Base-by-base conservation (phyloP, 2,797 vertebrate genomes). In the Bovichtus diacanthus region DNA sequence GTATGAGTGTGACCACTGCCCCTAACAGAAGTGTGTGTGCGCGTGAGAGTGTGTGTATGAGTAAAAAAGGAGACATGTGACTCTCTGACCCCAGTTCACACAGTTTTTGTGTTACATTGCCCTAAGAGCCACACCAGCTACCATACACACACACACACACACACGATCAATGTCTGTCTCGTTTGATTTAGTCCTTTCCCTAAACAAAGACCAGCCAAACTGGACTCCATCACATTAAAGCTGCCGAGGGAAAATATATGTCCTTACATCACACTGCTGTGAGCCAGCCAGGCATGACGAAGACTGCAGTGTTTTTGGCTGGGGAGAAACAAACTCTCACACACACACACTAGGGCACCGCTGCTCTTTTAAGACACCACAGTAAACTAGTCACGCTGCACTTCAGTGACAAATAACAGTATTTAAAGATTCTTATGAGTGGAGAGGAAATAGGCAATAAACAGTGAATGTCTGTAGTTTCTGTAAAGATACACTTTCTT, bases 301-400 rank as follows among this genome's bases (percentile, higher is more conserved):
- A 65, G 84, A 89, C 91, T 91, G 90, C 90, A 87, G 89, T 69
- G 87, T 80, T 89, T 88, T 87, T 64, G 70, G 84, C 65, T 27
- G 31, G 65, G 62, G 76, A 76, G 73, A 76, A 85, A 69, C 55
- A 47, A 53, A 29, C 67, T 65, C 36, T 44, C 65, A 38, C 31
- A 44, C 61, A 36, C 36, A 38, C 55, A 18, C 61, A 38, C 31
- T 19, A 2, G 31, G 27, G 11, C n/a, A 23, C 12, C 2, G 2
- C 9, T 0, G 5, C 27, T 36, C 38, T 73, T 50, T 53, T 39
- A 43, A 73, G 54, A 82, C 49, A 51, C 62, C 19, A 69, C 18
- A 58, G 18, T 44, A 53, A 79, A 80, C 56, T n/a, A 29, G 67
- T 78, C 9, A 62, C 1, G 0, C 5, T 0, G 6, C 53, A n/a